Evolutionary conservation across 2,113 vertebrate species (phyloP), one percentile per base, ranked within the genome.

Genomic region (Chionodraco myersi): DNA sequence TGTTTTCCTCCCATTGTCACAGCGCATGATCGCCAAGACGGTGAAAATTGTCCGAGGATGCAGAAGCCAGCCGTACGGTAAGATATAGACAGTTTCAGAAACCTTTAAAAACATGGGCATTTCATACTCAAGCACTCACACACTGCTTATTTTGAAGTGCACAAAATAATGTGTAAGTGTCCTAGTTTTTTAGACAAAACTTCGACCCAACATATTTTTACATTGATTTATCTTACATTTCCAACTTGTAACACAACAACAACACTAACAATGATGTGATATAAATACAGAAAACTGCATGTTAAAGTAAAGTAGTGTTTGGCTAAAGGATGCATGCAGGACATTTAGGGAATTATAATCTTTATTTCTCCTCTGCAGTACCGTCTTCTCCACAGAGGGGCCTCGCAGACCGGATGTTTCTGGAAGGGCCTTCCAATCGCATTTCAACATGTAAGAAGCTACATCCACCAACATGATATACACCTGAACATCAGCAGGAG

Each of bases 11-110:
- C 21, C 26, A 6, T 58, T 75, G 30, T 86, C 73, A 1, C 88
- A 99, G 98, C 95, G 96, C 52, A 97, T 99, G 97, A 96, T 98
- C 87, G 97, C 98, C 72, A 97, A 96, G 87, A 96, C 96, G 0
- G 88, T 96, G 79, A 94, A 96, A 16, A 95, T 96, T 41, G 94
- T 99, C 41, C 94, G 95, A 74, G 94, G 80, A 26, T 98, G 97
- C 90, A 94, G 95, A 61, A 96, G 96, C 69, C 96, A 97, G 34
- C 85, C 93, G 0, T 94, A 94, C 0, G 95, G 98, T 99, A 82
- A 93, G 69, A 66, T 23, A 54, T 4, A 2, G 26, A 41, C 5
- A 41, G 36, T 41, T 41, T 41, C 36, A 41, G 36, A 41, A 41
- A 41, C 36, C 6, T 41, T 7, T 41, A 5, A 41, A 7, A 41